Evolutionary conservation across 2,888 invertebrate species (phyloP).

Genomic region (Agapostemon virescens): DNA sequence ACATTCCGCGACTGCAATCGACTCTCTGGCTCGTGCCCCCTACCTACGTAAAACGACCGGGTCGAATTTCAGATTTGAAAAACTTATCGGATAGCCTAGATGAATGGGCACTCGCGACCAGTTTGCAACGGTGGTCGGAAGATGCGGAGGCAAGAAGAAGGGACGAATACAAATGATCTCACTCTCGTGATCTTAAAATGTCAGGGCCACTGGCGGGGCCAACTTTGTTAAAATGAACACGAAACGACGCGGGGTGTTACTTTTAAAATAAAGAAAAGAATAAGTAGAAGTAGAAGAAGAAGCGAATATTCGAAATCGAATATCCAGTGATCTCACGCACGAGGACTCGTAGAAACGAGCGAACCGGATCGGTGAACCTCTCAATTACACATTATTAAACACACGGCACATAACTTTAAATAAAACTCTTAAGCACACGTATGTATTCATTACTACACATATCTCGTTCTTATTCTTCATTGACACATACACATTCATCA

Average conservation of each 20-base stretch:
- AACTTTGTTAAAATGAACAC: background rate
- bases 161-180: background rate
- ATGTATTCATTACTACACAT: slow-evolving; percentile 66
- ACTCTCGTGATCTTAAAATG: background rate
- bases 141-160: background rate
- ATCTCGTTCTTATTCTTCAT: slow-evolving; percentile 60
- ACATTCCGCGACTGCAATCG: slow-evolving; percentile 28
- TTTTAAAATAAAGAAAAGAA: background rate
- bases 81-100: background rate
- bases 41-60: background rate
- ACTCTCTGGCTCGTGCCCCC: background rate
- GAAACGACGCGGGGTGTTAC: background rate
- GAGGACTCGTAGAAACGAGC: background rate
- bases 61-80: background rate
- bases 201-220: background rate
- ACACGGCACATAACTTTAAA: slow-evolving; percentile 75
- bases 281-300: background rate
- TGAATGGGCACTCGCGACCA: background rate
- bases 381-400: slow-evolving; percentile 63
- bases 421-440: slow-evolving; percentile 73
- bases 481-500: slow-evolving; percentile 67
- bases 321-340: slow-evolving; percentile 4
- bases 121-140: background rate
- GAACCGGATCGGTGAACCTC: slow-evolving; percentile 27
- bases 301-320: slow-evolving; percentile 6